These are phyloP conservation scores for Lasiommata megera DNA, from an alignment of 2,888 invertebrate genomes.

Conservation along the genomic window DNA sequence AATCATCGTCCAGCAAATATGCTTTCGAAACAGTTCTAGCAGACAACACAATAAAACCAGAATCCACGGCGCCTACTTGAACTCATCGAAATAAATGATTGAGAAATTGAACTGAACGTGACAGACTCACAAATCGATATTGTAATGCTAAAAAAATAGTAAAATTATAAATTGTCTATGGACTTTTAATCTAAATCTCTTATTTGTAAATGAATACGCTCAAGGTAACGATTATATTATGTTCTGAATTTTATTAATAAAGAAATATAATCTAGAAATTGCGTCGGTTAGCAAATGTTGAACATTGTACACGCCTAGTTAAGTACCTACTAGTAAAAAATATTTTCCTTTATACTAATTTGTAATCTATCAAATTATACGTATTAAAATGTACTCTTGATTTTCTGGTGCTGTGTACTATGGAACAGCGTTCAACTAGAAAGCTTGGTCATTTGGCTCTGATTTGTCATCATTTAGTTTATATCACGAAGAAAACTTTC, in stretches of 20 bases:
- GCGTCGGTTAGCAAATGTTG: no score
- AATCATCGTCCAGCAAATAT: constrained; percentile 10
- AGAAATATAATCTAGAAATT: not conserved
- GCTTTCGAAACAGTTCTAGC: constrained; percentile 52
- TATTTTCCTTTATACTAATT: no score
- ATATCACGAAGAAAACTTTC: no score
- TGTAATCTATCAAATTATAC: no score
- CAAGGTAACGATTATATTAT: constrained; percentile 47
- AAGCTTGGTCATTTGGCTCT: no score
- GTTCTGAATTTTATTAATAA: not conserved
- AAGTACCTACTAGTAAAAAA: no score
- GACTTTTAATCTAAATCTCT: constrained; percentile 31
- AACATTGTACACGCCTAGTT: no score
- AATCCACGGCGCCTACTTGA: constrained; percentile 44
- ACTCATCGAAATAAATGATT: constrained; percentile 27
- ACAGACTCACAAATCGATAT: constrained; percentile 32
- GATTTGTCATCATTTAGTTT: no score
- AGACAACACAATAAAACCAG: constrained; percentile 41
- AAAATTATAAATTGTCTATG: constrained; percentile 25
- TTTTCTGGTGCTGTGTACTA: no score
- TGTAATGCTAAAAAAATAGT: constrained; percentile 41
- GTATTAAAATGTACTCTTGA: no score
- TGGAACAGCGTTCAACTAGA: no score
- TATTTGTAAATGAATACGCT: constrained; percentile 60
- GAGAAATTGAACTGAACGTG: not conserved